Percentiles rank a stretch among this genome's conserved stretches.
phyloP scores from a whole-genome alignment of 2,888 invertebrate genomes.

The Meandrusa payeni region DNA sequence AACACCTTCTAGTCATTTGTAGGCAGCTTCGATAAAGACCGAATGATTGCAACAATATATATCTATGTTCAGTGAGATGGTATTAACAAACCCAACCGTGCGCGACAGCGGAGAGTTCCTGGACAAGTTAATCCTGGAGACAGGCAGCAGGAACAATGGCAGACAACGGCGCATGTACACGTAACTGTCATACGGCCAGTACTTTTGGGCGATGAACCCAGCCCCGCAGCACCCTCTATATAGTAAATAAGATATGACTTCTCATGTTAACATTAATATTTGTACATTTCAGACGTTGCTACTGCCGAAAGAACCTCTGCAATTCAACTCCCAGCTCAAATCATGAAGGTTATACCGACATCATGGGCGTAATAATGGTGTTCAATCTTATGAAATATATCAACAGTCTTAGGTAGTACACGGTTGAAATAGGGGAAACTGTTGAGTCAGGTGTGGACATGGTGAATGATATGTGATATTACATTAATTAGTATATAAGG shows the following conservation, averaged over 20 bases:
- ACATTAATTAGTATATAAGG: conserved; percentile 22
- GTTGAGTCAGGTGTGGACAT: conserved; percentile 6
- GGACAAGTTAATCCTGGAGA: too few relatives aligned
- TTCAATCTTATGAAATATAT: conserved; percentile 83
- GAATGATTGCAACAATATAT: too few relatives aligned
- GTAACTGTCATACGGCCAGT: too few relatives aligned
- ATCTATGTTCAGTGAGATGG: too few relatives aligned
- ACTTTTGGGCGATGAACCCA: too few relatives aligned
- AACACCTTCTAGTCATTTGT: too few relatives aligned
- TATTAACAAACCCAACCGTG: too few relatives aligned
- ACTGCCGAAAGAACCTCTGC: conserved; percentile 87
- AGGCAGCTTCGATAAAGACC: too few relatives aligned
- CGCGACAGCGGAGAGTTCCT: too few relatives aligned
- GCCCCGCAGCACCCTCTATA: too few relatives aligned
- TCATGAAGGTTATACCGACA: conserved; percentile 77
- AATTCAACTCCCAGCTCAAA: conserved; percentile 80
- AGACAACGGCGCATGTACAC: too few relatives aligned
- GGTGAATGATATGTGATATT: conserved; percentile 29
- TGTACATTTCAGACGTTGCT: conserved; percentile 83
- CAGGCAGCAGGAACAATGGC: too few relatives aligned
- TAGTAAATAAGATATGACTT: neutral
- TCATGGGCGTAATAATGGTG: conserved; percentile 82
- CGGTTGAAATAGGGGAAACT: conserved; percentile 2
- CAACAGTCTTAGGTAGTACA: conserved; percentile 70
- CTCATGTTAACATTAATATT: neutral